Base-by-base conservation (phyloP, 2,797 vertebrate species). In the Danio choprae region DNA sequence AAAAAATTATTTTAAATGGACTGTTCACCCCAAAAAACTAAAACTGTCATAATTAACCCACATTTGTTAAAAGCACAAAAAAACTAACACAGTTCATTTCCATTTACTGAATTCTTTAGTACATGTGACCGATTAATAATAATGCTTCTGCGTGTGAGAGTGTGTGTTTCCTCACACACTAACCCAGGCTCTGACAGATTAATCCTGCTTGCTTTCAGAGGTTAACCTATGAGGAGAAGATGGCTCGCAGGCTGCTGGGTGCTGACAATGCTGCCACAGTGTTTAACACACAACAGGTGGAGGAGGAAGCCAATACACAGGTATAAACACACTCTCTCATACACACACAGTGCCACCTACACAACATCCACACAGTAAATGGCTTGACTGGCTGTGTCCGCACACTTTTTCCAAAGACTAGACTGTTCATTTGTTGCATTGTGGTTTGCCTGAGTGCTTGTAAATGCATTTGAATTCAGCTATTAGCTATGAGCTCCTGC, bases 201-300 rank as follows among this genome's bases (percentile, higher is more conserved):
- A 87, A 88, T 83, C 85, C 75, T 81, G 86, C 83, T 81, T 94
- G 90, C 90, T 86, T 92, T 84, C 93, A 99, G 97, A 98, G 91
- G 90, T 89, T 99, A 93, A 99, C 97, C 0, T 99, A 99, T 55
- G 98, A 99, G 84, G 98, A 99, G 91, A 98, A 98, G 93, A 99
- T 99, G 96, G 97, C 98, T 81, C 97, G 97, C 72, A 94, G 98
- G 51, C 91, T 99, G 79, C 94, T 99, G 84, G 98, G 97, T 60
- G 97, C 97, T 6, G 97, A 98, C 92, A 99, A 93, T 7, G 97
- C 96, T 36, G 96, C 96, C 85, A 97, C 95, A 38, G 96, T 99
- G 84, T 95, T 99, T 89, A 96, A 92, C 73, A 89, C 95, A 58
- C 97, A 97, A 90, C 96, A 97, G 60, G 90, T 94, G 55, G 96